phyloP scores from a whole-genome alignment of 2,888 invertebrate genomes.

The Drosophila melanosoma region DNA sequence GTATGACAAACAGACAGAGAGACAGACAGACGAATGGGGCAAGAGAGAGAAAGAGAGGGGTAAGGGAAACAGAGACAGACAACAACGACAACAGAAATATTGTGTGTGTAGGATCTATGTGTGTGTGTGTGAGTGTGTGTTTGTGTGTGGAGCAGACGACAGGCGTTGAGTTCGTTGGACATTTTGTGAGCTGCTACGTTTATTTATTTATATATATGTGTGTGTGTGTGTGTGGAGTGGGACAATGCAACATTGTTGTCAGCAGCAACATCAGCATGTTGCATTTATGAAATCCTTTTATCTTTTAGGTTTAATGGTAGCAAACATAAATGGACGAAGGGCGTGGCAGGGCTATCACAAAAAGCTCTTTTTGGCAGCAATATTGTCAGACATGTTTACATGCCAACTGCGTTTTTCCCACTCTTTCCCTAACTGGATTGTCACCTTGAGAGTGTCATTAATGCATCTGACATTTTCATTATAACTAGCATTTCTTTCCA shows the following conservation, averaged over 20 bases:
- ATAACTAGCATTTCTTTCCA: constrained; percentile 58
- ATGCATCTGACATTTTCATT: constrained; percentile 84
- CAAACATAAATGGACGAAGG: constrained; percentile 47
- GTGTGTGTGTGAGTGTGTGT: constrained; percentile 12
- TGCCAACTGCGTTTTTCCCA: constrained; percentile 43
- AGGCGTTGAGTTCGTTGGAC: constrained; percentile 76
- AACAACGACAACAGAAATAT: constrained; percentile 24
- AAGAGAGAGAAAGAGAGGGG: neutral
- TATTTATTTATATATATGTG: constrained; percentile 72
- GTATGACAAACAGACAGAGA: constrained; percentile 57
- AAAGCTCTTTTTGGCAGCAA: constrained; percentile 81
- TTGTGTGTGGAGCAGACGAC: constrained; percentile 51
- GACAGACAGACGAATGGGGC: neutral
- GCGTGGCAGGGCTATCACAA: constrained; percentile 58
- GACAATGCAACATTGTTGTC: constrained; percentile 77
- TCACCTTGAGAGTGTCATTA: constrained; percentile 83
- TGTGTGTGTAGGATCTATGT: constrained; percentile 6
- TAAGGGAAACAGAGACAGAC: constrained; percentile 7
- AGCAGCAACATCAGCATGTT: constrained; percentile 80
- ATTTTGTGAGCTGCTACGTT: constrained; percentile 72
- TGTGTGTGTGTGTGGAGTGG: constrained; percentile 19
- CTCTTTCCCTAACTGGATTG: constrained; percentile 45
- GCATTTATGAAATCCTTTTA: constrained; percentile 83
- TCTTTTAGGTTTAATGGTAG: constrained; percentile 77
- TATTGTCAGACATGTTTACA: constrained; percentile 77